Evolutionary conservation across 2,888 invertebrate species (phyloP).

Genomic region (Schizotus pectinicornis): DNA sequence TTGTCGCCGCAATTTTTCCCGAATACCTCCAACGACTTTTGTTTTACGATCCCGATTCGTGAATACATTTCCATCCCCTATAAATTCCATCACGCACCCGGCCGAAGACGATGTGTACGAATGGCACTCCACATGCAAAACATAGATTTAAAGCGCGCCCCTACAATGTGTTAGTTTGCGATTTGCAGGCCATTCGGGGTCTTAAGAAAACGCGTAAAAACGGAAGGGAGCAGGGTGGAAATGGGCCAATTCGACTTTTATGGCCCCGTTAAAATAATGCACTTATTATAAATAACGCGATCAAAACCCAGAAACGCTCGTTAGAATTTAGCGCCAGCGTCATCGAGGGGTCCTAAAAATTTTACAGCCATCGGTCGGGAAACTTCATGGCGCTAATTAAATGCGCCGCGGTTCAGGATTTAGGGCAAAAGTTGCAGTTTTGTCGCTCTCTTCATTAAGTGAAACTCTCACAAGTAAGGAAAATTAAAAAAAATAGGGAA

Average conservation of each 20-base stretch:
- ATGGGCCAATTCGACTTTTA: constrained; percentile 17
- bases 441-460: too few relatives aligned
- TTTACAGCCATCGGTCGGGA: not conserved
- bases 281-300: constrained; percentile 7
- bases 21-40: constrained; percentile 6
- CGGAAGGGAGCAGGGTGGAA: constrained; percentile 1
- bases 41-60: constrained; percentile 10
- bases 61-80: constrained; percentile 16
- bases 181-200: not conserved
- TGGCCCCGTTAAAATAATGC: constrained; percentile 13
- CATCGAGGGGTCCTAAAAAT: not conserved
- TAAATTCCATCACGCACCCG: constrained; percentile 20
- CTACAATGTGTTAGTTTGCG: not conserved
- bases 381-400: too few relatives aligned
- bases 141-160: constrained; percentile 10
- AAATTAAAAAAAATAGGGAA: too few relatives aligned
- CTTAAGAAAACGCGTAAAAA: not conserved
- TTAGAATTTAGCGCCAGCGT: not conserved
- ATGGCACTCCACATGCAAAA: constrained; percentile 11
- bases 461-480: too few relatives aligned
- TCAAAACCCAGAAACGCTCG: constrained; percentile 2
- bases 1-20: constrained; percentile 14
- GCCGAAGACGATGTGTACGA: constrained; percentile 7
- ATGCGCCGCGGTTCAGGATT: too few relatives aligned
- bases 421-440: too few relatives aligned